These are phyloP conservation scores for Heliconius hortense DNA, from an alignment of 2,888 invertebrate genomes.

Conservation along the genomic window DNA sequence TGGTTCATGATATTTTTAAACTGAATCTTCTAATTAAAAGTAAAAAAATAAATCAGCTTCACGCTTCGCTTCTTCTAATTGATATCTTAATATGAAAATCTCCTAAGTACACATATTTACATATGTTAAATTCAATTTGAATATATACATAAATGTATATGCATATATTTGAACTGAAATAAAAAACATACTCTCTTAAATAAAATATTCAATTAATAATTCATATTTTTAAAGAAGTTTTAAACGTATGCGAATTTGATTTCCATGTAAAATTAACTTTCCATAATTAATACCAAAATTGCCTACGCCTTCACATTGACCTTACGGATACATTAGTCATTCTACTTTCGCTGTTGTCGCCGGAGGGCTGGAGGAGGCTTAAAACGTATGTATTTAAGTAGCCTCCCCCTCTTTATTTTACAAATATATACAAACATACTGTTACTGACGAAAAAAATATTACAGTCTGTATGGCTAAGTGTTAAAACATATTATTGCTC, in stretches of 20 bases:
- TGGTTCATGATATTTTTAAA: too few relatives aligned
- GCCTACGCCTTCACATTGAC: conserved; percentile 41
- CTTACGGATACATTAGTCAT: conserved; percentile 57
- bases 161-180: background rate
- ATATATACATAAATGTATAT: background rate
- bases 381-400: conserved; percentile 71
- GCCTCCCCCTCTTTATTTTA: conserved; percentile 57
- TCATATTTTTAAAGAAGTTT: conserved; percentile 1
- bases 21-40: too few relatives aligned
- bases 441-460: conserved; percentile 15
- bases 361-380: conserved; percentile 66
- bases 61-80: too few relatives aligned
- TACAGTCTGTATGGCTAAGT: conserved; percentile 7
- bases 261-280: conserved; percentile 33
- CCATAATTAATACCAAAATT: conserved; percentile 37
- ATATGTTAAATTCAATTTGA: too few relatives aligned
- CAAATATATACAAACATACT: conserved; percentile 42
- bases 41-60: too few relatives aligned
- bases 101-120: too few relatives aligned
- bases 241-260: conserved; percentile 6
- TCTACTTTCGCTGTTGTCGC: conserved; percentile 66
- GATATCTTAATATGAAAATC: too few relatives aligned
- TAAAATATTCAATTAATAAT: conserved; percentile 12
- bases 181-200: background rate
- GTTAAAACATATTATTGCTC: conserved; percentile 26